phyloP scores from a whole-genome alignment of 2,797 vertebrate species.

The Semotilus atromaculatus region DNA sequence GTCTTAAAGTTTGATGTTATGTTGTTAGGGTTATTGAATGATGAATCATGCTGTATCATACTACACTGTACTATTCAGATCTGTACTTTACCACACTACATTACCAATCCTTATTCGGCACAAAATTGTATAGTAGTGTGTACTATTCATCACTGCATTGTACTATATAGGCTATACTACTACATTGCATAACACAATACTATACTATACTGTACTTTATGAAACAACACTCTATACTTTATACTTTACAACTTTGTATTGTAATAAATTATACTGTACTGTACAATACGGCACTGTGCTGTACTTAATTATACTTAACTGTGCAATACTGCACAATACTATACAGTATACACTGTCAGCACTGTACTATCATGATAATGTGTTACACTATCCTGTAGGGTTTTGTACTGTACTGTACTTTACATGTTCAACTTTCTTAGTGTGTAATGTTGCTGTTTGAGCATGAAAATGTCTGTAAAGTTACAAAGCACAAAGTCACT shows the following conservation, averaged over 20 bases:
- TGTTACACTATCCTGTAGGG: too few species aligned
- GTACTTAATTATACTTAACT: neutral
- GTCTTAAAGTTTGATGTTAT: constrained; percentile 8
- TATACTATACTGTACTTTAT: neutral
- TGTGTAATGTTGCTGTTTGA: too few species aligned
- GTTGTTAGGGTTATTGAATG: constrained; percentile 31
- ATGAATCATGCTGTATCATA: neutral
- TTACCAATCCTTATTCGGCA: neutral
- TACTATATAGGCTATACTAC: neutral
- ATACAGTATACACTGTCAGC: neutral
- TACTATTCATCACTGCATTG: neutral
- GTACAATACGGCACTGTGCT: neutral
- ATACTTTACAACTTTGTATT: neutral
- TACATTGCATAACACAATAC: neutral
- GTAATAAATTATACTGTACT: too few species aligned
- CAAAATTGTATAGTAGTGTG: neutral
- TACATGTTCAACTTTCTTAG: too few species aligned
- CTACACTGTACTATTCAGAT: neutral
- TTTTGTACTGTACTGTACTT: too few species aligned
- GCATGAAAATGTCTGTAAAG: too few species aligned
- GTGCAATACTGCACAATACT: neutral
- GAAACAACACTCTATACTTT: neutral
- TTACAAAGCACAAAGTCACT: too few species aligned
- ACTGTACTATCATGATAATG: neutral
- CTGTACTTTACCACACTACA: neutral